phyloP scores from a whole-genome alignment of 2,113 vertebrate genomes.

The Ceyx margarethae region DNA sequence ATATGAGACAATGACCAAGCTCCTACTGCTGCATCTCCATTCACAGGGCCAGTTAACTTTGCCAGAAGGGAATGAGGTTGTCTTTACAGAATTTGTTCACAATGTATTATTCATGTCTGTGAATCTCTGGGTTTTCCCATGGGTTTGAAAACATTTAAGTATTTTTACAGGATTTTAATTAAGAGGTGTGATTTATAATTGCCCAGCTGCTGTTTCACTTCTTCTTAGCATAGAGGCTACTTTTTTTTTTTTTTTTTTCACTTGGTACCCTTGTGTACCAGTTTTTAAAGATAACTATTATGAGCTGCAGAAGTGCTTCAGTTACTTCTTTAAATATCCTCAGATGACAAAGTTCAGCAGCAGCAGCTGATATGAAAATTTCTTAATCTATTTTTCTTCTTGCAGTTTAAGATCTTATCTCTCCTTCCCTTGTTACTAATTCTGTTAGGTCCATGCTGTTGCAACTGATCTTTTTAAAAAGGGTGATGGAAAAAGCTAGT shows the following conservation, averaged over 20 bases:
- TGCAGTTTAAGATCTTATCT: background rate
- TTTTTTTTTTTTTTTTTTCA: background rate
- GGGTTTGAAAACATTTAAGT: background rate
- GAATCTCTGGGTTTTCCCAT: background rate
- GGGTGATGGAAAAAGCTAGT: background rate
- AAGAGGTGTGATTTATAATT: background rate
- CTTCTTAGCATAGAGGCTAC: background rate
- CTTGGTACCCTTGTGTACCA: background rate
- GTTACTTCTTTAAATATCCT: background rate
- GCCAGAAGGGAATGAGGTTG: background rate
- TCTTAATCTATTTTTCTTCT: background rate
- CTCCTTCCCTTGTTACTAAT: background rate
- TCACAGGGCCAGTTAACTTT: background rate
- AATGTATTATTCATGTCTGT: background rate
- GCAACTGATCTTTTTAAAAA: background rate
- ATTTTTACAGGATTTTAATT: conserved; percentile 9
- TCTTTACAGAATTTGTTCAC: background rate
- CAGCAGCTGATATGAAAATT: background rate
- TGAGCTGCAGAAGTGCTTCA: background rate
- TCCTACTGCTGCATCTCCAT: background rate
- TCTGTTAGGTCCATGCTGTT: background rate
- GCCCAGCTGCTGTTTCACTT: background rate
- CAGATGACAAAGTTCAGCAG: background rate
- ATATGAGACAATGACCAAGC: background rate
- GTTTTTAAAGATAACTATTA: background rate